phyloP scores from a whole-genome alignment of 92 coral and sea anemone genomes.

The Epizoanthus scotinus region DNA sequence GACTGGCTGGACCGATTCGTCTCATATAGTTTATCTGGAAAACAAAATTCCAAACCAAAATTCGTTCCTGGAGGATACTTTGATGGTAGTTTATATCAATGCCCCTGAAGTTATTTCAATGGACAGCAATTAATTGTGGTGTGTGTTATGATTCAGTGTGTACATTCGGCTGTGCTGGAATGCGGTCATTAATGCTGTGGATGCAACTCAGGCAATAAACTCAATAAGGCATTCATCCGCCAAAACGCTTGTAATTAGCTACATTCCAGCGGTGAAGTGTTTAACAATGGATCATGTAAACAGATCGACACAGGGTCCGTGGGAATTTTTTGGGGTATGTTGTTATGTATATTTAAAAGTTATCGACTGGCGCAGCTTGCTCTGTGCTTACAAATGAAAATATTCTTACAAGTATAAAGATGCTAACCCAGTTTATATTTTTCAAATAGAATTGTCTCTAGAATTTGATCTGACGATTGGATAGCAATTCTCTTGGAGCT shows the following conservation, averaged over 20 bases:
- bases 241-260: conserved; percentile 20
- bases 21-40: background rate
- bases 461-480: background rate
- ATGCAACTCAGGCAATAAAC: background rate
- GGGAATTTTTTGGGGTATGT: conserved; percentile 16
- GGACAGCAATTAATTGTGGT: background rate
- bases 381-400: background rate
- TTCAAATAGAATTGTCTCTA: background rate
- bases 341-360: conserved; percentile 22
- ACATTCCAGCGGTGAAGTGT: conserved; percentile 37
- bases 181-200: conserved; percentile 11
- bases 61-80: background rate
- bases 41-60: background rate
- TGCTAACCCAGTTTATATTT: background rate
- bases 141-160: conserved; percentile 9
- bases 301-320: conserved; percentile 26
- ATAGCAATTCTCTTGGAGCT: conserved; percentile 14
- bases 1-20: background rate
- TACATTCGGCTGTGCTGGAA: conserved; percentile 31
- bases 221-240: conserved; percentile 16
- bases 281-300: conserved; percentile 31
- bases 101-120: conserved; percentile 2
- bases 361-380: background rate
- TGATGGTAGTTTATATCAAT: background rate
- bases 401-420: background rate